Percentiles rank a stretch among this genome's conserved stretches.
These are phyloP conservation scores for Pseudomugil tenellus DNA, from an alignment of 2,797 vertebrate genomes.

Conservation along the genomic window DNA sequence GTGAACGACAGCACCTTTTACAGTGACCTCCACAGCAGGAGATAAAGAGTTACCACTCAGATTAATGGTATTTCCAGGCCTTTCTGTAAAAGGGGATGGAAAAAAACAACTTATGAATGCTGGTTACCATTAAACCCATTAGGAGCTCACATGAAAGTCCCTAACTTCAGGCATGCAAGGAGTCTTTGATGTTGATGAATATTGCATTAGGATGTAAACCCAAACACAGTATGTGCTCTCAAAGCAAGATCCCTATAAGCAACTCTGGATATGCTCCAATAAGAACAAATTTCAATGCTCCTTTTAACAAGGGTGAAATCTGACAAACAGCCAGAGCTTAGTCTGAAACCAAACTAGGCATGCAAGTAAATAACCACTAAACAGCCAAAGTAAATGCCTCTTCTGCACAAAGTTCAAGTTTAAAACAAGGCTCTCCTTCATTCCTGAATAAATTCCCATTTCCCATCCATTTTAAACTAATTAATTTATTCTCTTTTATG, in stretches of 20 bases:
- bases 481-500: conserved; percentile 45
- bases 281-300: conserved; percentile 22
- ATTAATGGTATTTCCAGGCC: conserved; percentile 32
- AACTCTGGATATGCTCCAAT: conserved; percentile 36
- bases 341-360: conserved; percentile 45
- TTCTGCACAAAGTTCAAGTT: conserved; percentile 58
- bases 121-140: conserved; percentile 47
- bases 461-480: conserved; percentile 58
- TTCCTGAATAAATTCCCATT: conserved; percentile 30
- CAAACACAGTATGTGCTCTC: conserved; percentile 8
- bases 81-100: conserved; percentile 13
- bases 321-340: conserved; percentile 44
- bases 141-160: conserved; percentile 40
- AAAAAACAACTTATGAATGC: conserved; percentile 39
- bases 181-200: conserved; percentile 29
- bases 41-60: conserved; percentile 22
- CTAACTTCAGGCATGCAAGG: conserved; percentile 36
- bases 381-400: conserved; percentile 52
- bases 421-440: conserved; percentile 70
- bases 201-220: conserved; percentile 39
- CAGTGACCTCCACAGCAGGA: conserved; percentile 54
- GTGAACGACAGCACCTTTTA: conserved; percentile 47
- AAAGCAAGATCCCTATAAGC: conserved; percentile 18
- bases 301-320: conserved; percentile 36
- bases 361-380: conserved; percentile 54